Base-by-base conservation (phyloP, 2,888 invertebrate genomes). In the Rapana venosa region DNA sequence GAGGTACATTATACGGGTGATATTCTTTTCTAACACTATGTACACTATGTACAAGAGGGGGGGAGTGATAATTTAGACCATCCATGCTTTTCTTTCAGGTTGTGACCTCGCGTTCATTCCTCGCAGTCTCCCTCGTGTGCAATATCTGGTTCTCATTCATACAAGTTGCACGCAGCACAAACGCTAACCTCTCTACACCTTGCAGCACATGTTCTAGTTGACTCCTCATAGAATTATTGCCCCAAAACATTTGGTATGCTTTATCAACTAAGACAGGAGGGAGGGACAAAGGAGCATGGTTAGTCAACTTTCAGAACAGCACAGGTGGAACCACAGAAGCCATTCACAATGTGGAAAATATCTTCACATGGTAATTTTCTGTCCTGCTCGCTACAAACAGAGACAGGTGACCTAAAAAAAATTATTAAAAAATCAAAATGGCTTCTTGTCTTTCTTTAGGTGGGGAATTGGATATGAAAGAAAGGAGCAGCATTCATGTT, bases 1-100 rank as follows among this genome's bases (percentile, higher is more conserved):
- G 86, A 86, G 86, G 86, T 86, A 86, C 86, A 86, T 86, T 86
- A 58, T 66, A 86, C 66, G 86, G 32, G 66, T 86, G 61, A 66
- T 86, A 30, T 58, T 85, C 35, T 61, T 61, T n/a, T 35, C 32
- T 66, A 61, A 86, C 86, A 86, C 20, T 86, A 86, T 86, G 61
- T 86, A 66, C 86, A 86, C 22, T 86, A 86, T 86, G 86, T 86
- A 86, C 86, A 86, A 20, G 35, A 86, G 22, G 47, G 47, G 47
- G 47, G 13, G 13, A 32, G 35, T 32, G 35, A 66, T 66, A 86
- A 86, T 66, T 66, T 86, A 86, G 47, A 47, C 66, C 86, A 86
- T 58, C 30, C 86, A 86, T 58, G 66, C 86, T 58, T 66, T 22
- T 35, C 35, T 66, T 66, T 58, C 86, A 86, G 66, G 32, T 66